Conservation (phyloP, 2,888 invertebrate genomes). For the Cerastis leucographa region DNA sequence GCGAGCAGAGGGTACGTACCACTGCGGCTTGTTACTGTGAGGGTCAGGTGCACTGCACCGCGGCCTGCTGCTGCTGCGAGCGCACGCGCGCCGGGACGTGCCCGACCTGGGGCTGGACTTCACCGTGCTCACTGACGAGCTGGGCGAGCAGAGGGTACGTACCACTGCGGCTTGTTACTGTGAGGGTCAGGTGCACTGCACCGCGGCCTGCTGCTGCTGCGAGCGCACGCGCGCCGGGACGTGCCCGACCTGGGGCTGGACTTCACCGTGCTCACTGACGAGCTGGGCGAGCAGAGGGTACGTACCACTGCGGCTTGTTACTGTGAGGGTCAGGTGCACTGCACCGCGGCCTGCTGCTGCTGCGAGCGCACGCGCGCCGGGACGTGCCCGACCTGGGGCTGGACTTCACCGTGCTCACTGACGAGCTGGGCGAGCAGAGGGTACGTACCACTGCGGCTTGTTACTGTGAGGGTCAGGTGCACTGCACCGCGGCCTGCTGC, state of each 20-base stretch:
- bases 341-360: too few species aligned
- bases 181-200: not conserved
- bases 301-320: not conserved
- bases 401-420: slow-evolving; percentile 97
- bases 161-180: not conserved
- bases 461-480: not conserved
- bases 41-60: not conserved
- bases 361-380: slow-evolving; percentile 86
- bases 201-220: too few species aligned
- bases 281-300: slow-evolving; percentile 96
- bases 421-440: slow-evolving; percentile 97
- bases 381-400: slow-evolving; percentile 97
- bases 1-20: slow-evolving; percentile 93
- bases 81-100: slow-evolving; percentile 93
- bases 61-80: too few species aligned
- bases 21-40: not conserved
- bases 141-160: slow-evolving; percentile 95
- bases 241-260: slow-evolving; percentile 97
- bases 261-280: slow-evolving; percentile 97
- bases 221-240: slow-evolving; percentile 91
- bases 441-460: slow-evolving; percentile 77
- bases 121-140: slow-evolving; percentile 96
- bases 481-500: too few species aligned
- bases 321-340: not conserved
- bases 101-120: slow-evolving; percentile 97